These are phyloP conservation scores for Trinectes maculatus DNA, from an alignment of 2,113 vertebrate genomes.

Conservation along the genomic window DNA sequence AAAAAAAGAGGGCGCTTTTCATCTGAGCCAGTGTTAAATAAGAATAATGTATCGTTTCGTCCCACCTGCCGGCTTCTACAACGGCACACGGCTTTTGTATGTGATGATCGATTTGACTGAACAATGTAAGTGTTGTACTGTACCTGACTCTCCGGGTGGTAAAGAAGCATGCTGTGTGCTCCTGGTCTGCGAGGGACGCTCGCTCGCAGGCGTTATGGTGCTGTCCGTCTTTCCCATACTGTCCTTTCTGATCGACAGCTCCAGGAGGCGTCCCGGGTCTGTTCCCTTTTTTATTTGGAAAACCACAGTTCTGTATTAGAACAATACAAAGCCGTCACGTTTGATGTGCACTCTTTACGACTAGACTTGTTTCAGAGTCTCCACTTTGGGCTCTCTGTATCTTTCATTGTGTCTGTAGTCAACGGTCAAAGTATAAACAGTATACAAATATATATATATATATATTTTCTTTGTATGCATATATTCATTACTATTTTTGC, in stretches of 20 bases:
- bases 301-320: constrained; percentile 50
- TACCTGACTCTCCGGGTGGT: constrained; percentile 58
- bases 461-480: constrained; percentile 82
- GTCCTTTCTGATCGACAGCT: constrained; percentile 61
- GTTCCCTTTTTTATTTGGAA: constrained; percentile 46
- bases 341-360: constrained; percentile 60
- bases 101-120: constrained; percentile 55
- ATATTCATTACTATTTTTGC: constrained; percentile 84
- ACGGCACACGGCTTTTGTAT: constrained; percentile 49
- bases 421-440: constrained; percentile 70
- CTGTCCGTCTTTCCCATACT: constrained; percentile 62
- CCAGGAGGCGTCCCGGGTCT: constrained; percentile 21
- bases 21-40: constrained; percentile 65
- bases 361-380: constrained; percentile 63
- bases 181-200: constrained; percentile 59
- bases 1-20: constrained; percentile 36
- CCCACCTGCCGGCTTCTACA: constrained; percentile 41
- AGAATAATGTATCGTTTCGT: constrained; percentile 43
- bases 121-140: constrained; percentile 66
- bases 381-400: constrained; percentile 65
- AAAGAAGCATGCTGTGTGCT: constrained; percentile 70
- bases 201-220: constrained; percentile 60
- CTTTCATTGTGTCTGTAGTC: constrained; percentile 73
- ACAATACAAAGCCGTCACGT: constrained; percentile 56
- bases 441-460: constrained; percentile 71